These are phyloP conservation scores for Tragulus kanchil DNA, from an alignment of 2,113 vertebrate genomes.

Conservation along the genomic window DNA sequence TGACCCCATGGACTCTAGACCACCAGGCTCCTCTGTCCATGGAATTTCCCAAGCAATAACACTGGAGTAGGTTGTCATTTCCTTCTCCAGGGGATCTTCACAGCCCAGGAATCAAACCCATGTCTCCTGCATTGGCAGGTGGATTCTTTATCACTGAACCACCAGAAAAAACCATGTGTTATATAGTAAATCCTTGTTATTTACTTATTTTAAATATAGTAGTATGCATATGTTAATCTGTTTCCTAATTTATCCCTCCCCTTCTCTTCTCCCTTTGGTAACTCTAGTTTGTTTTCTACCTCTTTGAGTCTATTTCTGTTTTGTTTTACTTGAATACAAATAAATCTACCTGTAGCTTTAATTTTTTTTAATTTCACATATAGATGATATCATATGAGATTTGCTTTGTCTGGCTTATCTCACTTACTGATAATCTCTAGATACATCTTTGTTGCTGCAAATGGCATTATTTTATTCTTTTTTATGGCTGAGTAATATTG, in stretches of 20 bases:
- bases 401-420: not conserved
- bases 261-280: not conserved
- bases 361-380: not conserved
- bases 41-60: not conserved
- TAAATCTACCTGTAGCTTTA: not conserved
- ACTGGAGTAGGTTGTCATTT: not conserved
- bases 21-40: not conserved
- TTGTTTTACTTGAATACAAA: not conserved
- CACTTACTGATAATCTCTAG: not conserved
- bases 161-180: too few relatives aligned
- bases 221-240: not conserved
- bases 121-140: not conserved
- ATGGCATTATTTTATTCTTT: not conserved
- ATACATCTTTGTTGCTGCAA: not conserved
- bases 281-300: not conserved
- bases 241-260: not conserved
- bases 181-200: not conserved
- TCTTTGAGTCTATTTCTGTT: not conserved
- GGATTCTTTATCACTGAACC: not conserved
- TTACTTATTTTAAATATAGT: not conserved
- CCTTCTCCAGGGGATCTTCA: not conserved
- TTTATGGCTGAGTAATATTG: not conserved
- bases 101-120: fast-evolving
- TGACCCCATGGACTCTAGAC: not conserved
- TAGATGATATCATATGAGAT: not conserved